These are phyloP conservation scores for Sicus ferrugineus DNA, from an alignment of 2,888 invertebrate species.

Conservation along the genomic window DNA sequence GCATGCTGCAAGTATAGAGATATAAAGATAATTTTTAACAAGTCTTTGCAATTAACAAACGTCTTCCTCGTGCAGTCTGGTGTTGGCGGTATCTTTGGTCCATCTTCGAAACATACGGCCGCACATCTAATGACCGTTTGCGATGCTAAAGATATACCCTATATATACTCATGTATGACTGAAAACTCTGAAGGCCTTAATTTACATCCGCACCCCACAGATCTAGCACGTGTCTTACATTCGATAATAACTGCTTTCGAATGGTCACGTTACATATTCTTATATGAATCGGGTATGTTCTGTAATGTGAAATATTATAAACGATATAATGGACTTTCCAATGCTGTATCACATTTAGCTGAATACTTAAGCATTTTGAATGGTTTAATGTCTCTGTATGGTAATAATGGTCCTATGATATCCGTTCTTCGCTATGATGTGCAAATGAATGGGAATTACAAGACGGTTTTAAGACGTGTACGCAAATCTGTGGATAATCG, in stretches of 20 bases:
- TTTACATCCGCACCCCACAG: slow-evolving; percentile 76
- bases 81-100: slow-evolving; percentile 85
- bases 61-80: slow-evolving; percentile 67
- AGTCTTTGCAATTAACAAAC: background rate
- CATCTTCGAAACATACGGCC: slow-evolving; percentile 73
- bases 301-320: no score
- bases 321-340: no score
- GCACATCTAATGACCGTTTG: slow-evolving; percentile 84
- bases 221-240: slow-evolving; percentile 72
- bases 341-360: slow-evolving; percentile 46
- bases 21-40: background rate
- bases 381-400: slow-evolving; percentile 75
- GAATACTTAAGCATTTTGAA: slow-evolving; percentile 75
- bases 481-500: slow-evolving; percentile 74
- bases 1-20: slow-evolving; percentile 66
- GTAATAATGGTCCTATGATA: slow-evolving; percentile 66
- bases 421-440: slow-evolving; percentile 72
- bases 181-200: slow-evolving; percentile 71
- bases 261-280: slow-evolving; percentile 85
- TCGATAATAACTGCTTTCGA: slow-evolving; percentile 76
- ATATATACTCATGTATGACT: slow-evolving; percentile 80
- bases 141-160: slow-evolving; percentile 84
- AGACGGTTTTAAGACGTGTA: slow-evolving; percentile 73
- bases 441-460: slow-evolving; percentile 73
- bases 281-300: slow-evolving; percentile 65